Evolutionary conservation across 2,797 vertebrate species (phyloP).

Genomic region (Australoheros facetus): DNA sequence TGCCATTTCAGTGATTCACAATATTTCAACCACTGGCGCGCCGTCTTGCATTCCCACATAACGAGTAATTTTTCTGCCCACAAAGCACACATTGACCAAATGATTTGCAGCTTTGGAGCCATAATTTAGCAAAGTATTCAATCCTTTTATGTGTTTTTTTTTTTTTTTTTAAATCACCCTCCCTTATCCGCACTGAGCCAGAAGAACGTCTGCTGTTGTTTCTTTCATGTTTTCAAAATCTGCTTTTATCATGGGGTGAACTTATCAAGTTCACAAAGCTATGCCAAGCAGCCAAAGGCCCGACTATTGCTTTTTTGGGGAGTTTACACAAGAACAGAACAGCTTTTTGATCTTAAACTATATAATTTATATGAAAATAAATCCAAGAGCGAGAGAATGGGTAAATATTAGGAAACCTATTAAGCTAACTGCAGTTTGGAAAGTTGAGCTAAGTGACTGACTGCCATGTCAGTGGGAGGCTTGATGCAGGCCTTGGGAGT

Average conservation of each 20-base stretch:
- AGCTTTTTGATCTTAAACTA: slow-evolving; percentile 52
- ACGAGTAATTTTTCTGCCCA: slow-evolving; percentile 41
- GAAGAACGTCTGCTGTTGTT: slow-evolving; percentile 45
- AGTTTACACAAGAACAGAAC: slow-evolving; percentile 21
- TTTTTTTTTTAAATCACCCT: neutral
- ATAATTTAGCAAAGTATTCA: slow-evolving; percentile 48
- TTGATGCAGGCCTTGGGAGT: slow-evolving; percentile 75
- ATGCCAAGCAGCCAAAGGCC: slow-evolving; percentile 44
- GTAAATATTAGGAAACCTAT: slow-evolving; percentile 71
- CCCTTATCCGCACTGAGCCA: slow-evolving; percentile 40
- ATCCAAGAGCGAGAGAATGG: slow-evolving; percentile 46
- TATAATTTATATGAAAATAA: slow-evolving; percentile 63
- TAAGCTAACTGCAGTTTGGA: slow-evolving; percentile 60
- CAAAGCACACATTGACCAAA: slow-evolving; percentile 51
- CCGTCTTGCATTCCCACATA: slow-evolving; percentile 43
- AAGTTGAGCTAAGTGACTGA: slow-evolving; percentile 68
- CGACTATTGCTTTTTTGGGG: slow-evolving; percentile 16
- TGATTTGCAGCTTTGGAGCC: slow-evolving; percentile 59
- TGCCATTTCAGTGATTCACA: slow-evolving; percentile 30
- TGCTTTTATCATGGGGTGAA: slow-evolving; percentile 55
- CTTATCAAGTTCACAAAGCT: slow-evolving; percentile 46
- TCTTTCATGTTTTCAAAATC: slow-evolving; percentile 51
- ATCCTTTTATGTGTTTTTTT: slow-evolving; percentile 44
- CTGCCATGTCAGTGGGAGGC: slow-evolving; percentile 62
- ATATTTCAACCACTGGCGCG: slow-evolving; percentile 31